Conservation (phyloP, 2,888 invertebrate genomes). For the Aphidoletes aphidimyza region DNA sequence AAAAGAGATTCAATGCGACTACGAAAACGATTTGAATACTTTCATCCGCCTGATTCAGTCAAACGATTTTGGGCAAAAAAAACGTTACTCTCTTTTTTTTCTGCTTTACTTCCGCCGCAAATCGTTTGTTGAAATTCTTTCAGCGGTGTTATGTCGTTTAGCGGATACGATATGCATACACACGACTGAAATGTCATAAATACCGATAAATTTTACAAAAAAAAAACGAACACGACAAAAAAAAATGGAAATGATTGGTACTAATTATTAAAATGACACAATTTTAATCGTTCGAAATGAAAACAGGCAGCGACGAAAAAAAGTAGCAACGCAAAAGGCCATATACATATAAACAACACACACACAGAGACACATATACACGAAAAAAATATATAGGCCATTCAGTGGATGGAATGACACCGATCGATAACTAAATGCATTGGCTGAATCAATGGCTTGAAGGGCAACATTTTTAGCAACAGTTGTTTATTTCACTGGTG, state of each 20-base stretch:
- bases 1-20: background rate
- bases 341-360: too few species aligned
- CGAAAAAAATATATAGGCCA: slow-evolving; percentile 7
- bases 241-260: background rate
- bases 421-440: slow-evolving; percentile 13
- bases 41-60: background rate
- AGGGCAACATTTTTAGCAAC: slow-evolving; percentile 1
- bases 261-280: too few species aligned
- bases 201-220: background rate
- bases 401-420: background rate
- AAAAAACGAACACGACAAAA: background rate
- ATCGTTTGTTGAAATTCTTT: background rate
- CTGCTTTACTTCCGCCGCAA: background rate
- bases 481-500: background rate
- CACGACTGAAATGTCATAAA: background rate
- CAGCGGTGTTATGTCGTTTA: background rate
- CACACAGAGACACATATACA: too few species aligned
- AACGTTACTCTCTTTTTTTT: background rate
- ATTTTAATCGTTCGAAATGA: too few species aligned
- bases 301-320: too few species aligned
- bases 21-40: background rate
- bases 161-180: background rate
- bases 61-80: background rate
- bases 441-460: background rate
- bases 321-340: too few species aligned